Percentiles rank a stretch among this genome's conserved stretches.
Conservation (phyloP, 2,113 vertebrate species). For the Albula glossodonta region DNA sequence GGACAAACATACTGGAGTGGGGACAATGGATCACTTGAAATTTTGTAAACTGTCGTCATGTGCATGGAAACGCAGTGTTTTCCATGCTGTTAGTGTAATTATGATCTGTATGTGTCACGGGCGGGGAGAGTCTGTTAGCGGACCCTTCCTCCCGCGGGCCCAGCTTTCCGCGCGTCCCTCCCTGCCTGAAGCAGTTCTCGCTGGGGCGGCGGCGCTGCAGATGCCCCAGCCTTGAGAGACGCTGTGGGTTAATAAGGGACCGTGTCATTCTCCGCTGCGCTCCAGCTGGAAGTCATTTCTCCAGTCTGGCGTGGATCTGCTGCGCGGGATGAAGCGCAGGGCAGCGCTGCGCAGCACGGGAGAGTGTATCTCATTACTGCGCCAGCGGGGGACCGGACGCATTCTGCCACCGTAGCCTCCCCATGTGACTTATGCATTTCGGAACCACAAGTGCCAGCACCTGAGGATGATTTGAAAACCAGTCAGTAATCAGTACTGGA, state of each 20-base stretch:
- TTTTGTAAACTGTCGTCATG: conserved; percentile 4
- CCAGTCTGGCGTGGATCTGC: conserved; percentile 2
- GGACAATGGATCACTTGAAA: background rate
- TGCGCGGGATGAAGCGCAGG: background rate
- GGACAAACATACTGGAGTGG: background rate
- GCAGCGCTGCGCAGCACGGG: background rate
- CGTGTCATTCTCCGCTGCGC: background rate
- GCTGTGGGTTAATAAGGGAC: background rate
- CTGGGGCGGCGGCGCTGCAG: background rate
- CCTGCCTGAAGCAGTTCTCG: background rate
- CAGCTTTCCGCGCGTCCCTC: background rate
- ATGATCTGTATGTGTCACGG: background rate
- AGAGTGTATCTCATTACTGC: background rate
- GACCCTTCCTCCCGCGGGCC: background rate
- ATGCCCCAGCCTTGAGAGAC: background rate
- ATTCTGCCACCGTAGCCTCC: background rate
- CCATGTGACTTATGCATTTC: background rate
- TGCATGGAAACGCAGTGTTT: background rate
- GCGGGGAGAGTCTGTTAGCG: no score
- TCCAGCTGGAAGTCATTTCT: conserved; percentile 25
- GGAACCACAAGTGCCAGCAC: background rate
- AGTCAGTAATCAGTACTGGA: background rate
- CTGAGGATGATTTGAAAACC: background rate
- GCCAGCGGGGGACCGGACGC: background rate
- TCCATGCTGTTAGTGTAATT: background rate